These are phyloP conservation scores for Megalops cyprinoides DNA, from an alignment of 2,797 vertebrate species.

Conservation along the genomic window DNA sequence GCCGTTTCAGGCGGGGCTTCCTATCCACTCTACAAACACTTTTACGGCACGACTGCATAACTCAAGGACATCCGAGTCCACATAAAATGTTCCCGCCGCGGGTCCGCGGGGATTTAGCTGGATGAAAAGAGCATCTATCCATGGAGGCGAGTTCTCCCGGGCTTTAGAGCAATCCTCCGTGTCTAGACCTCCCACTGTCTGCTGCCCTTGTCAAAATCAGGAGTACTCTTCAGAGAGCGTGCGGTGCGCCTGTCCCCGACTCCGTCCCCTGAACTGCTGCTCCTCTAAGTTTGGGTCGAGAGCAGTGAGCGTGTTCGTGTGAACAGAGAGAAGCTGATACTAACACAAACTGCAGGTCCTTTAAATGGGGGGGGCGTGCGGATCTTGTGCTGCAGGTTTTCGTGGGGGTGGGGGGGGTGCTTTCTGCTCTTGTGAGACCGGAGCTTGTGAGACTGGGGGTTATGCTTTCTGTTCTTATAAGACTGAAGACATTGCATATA, in stretches of 20 bases:
- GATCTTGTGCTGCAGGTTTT: too few species aligned
- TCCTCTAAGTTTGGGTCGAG: neutral
- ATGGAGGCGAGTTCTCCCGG: conserved; percentile 29
- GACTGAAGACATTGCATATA: too few species aligned
- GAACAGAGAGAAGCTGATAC: neutral
- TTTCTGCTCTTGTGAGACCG: too few species aligned
- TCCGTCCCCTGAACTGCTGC: conserved; percentile 45
- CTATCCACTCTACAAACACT: neutral
- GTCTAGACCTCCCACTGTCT: conserved; percentile 28
- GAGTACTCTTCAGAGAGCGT: neutral
- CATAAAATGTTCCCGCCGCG: neutral
- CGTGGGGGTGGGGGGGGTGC: too few species aligned
- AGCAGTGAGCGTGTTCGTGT: too few species aligned
- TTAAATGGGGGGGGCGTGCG: neutral
- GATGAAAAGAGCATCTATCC: conserved; percentile 17
- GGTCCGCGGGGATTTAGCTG: neutral
- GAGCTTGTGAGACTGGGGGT: too few species aligned
- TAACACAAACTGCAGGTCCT: neutral
- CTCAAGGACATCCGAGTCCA: neutral
- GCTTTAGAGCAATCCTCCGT: conserved; percentile 11
- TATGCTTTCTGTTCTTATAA: too few species aligned
- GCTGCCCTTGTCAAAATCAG: conserved; percentile 43
- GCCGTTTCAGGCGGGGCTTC: neutral
- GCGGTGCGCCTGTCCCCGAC: conserved; percentile 35
- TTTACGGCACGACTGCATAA: neutral